Percentiles rank a stretch among this genome's conserved stretches.
These are phyloP conservation scores for Bucorvus abyssinicus DNA, from an alignment of 2,797 vertebrate species.

Conservation along the genomic window DNA sequence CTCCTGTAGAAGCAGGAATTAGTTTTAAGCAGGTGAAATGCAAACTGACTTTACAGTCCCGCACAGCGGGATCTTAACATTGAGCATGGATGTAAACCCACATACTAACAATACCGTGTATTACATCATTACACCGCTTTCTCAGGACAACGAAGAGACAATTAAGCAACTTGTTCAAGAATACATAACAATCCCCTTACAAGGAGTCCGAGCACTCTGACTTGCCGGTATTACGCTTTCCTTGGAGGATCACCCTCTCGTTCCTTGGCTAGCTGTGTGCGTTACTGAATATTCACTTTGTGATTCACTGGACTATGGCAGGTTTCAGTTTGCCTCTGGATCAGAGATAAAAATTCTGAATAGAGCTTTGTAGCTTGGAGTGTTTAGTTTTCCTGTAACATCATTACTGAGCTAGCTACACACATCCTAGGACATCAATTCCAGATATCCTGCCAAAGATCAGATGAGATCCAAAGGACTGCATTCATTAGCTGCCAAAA, in stretches of 20 bases:
- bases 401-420: constrained; percentile 55
- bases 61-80: not conserved
- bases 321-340: constrained; percentile 50
- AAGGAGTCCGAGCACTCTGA: not conserved
- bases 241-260: constrained; percentile 1
- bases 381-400: constrained; percentile 57
- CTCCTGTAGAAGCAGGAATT: not conserved
- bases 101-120: not conserved
- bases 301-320: not conserved
- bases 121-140: not conserved
- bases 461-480: constrained; percentile 59
- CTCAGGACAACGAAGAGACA: not conserved
- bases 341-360: constrained; percentile 46
- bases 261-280: not conserved
- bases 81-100: not conserved
- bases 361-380: constrained; percentile 41
- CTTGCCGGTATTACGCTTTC: not conserved
- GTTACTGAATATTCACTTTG: not conserved
- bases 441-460: constrained; percentile 59
- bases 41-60: not conserved
- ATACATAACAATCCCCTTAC: not conserved
- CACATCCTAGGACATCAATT: constrained; percentile 56
- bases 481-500: constrained; percentile 60
- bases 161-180: constrained; percentile 10
- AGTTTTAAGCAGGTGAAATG: constrained; percentile 36